A percentile compares a stretch with the other conserved stretches of the same genome.
Conservation (phyloP, 2,888 invertebrate genomes). For the Chesias legatella region DNA sequence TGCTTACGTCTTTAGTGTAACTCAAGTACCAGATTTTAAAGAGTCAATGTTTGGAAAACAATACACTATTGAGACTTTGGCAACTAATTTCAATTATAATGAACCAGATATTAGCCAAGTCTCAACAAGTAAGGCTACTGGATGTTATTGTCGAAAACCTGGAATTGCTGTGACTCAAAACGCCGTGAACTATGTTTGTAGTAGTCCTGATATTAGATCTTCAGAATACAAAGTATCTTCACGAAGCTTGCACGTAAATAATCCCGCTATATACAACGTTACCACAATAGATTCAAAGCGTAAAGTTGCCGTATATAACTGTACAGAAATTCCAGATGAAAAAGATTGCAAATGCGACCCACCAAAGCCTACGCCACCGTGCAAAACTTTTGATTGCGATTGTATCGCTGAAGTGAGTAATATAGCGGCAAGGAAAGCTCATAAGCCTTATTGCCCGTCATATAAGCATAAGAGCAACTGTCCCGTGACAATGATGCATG, state of each 20-base stretch:
- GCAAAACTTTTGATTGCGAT: conserved; percentile 66
- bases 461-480: conserved; percentile 63
- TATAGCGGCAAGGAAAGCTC: conserved; percentile 51
- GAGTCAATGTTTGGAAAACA: conserved; percentile 44
- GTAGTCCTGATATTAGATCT: conserved; percentile 24
- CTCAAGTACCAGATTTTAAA: conserved; percentile 43
- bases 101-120: conserved; percentile 8
- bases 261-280: conserved; percentile 36
- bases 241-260: conserved; percentile 31
- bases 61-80: conserved; percentile 42
- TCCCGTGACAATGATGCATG: conserved; percentile 54
- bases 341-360: conserved; percentile 68
- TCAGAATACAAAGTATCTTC: conserved; percentile 26
- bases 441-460: conserved; percentile 63
- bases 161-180: conserved; percentile 15
- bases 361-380: conserved; percentile 58
- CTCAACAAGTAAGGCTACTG: conserved; percentile 19
- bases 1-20: conserved; percentile 47
- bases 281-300: conserved; percentile 30
- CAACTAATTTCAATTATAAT: conserved; percentile 26
- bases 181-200: conserved; percentile 16
- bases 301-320: conserved; percentile 41
- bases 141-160: conserved; percentile 36
- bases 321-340: conserved; percentile 48
- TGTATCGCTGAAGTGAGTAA: conserved; percentile 54